phyloP scores from a whole-genome alignment of 2,888 invertebrate genomes.

The Nezara viridula region DNA sequence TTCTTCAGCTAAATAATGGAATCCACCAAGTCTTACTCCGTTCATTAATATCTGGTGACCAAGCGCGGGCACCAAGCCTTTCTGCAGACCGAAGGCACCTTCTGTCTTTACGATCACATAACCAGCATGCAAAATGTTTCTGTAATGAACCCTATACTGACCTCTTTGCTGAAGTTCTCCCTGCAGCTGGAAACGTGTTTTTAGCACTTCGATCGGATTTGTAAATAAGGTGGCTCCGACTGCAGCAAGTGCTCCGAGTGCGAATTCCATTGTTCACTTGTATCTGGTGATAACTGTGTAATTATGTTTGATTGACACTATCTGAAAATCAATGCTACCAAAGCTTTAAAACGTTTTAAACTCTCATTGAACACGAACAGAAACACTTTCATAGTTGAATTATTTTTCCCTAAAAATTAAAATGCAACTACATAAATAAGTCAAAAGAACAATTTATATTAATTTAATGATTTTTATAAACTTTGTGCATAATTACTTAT shows the following conservation, averaged over 20 bases:
- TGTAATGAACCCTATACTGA: constrained; percentile 79
- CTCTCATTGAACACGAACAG: not conserved
- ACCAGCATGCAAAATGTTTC: constrained; percentile 83
- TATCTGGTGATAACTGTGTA: not conserved
- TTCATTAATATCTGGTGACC: constrained; percentile 77
- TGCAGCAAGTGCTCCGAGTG: constrained; percentile 82
- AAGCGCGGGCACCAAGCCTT: constrained; percentile 85
- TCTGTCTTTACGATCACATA: constrained; percentile 84
- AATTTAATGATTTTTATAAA: not conserved
- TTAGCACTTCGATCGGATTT: constrained; percentile 91
- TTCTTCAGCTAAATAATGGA: constrained; percentile 71
- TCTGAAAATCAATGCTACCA: not conserved
- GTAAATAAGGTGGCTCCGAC: constrained; percentile 87
- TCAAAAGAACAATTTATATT: not conserved
- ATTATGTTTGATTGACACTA: not conserved
- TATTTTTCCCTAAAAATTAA: not conserved
- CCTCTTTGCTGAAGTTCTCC: constrained; percentile 83
- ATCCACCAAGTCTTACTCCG: constrained; percentile 70
- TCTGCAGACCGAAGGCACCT: constrained; percentile 79
- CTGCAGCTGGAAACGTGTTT: constrained; percentile 91
- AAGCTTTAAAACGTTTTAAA: not conserved
- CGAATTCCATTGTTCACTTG: constrained; percentile 71
- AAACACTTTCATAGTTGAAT: not conserved
- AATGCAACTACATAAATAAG: not conserved
- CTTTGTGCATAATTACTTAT: not conserved